These are phyloP conservation scores for Pipa parva DNA, from an alignment of 2,113 vertebrate species.

Conservation along the genomic window DNA sequence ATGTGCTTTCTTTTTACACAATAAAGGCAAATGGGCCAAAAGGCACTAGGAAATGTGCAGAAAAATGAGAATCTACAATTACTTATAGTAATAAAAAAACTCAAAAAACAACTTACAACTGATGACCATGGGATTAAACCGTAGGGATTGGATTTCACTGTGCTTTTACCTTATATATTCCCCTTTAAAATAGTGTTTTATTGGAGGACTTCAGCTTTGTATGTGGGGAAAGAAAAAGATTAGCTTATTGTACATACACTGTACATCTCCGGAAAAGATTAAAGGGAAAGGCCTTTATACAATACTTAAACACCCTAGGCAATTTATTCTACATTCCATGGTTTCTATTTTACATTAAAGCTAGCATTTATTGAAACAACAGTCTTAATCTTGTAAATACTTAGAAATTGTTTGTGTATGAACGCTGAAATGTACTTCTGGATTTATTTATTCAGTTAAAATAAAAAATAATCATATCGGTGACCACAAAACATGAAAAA, in stretches of 20 bases:
- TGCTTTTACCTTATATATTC: neutral
- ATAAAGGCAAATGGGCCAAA: slow-evolving; percentile 71
- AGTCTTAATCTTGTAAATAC: too few species aligned
- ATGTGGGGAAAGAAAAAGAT: neutral
- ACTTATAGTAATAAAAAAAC: slow-evolving; percentile 53
- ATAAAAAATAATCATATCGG: neutral
- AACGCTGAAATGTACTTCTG: slow-evolving; percentile 2
- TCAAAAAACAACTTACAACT: slow-evolving; percentile 30
- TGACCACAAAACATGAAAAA: neutral
- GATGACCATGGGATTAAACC: neutral
- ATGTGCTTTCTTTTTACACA: slow-evolving; percentile 33
- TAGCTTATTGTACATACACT: neutral
- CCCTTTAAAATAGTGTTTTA: neutral
- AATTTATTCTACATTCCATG: neutral
- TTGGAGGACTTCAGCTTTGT: neutral
- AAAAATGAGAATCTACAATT: slow-evolving; percentile 57
- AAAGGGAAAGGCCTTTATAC: neutral
- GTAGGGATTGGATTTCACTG: neutral
- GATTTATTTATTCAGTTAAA: too few species aligned
- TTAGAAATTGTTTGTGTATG: too few species aligned
- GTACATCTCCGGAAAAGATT: neutral
- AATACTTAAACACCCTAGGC: slow-evolving; percentile 5
- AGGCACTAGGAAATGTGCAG: slow-evolving; percentile 69
- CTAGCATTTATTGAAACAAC: slow-evolving; percentile 11
- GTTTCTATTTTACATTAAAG: neutral